Evolutionary conservation across 2,888 invertebrate species (phyloP).

Genomic region (Erynnis tages): DNA sequence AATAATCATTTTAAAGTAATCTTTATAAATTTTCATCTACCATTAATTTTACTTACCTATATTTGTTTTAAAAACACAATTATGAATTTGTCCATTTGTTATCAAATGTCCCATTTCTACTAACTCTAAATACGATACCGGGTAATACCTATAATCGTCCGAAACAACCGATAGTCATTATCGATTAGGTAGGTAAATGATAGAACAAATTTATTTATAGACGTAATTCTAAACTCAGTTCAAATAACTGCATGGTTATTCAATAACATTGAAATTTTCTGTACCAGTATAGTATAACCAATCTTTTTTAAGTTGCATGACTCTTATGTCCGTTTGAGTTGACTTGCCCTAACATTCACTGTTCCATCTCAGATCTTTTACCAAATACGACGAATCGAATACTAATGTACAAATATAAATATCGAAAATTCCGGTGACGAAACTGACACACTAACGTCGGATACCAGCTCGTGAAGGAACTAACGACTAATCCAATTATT

Average conservation of each 20-base stretch:
- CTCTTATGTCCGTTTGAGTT: slow-evolving; percentile 27
- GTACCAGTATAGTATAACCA: background rate
- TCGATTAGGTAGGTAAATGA: slow-evolving; percentile 40
- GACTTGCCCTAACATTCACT: slow-evolving; percentile 37
- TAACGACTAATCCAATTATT: slow-evolving; percentile 62
- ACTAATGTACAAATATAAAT: slow-evolving; percentile 35
- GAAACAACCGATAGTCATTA: slow-evolving; percentile 50
- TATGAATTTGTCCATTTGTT: slow-evolving; percentile 30
- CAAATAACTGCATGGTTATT: slow-evolving; percentile 57
- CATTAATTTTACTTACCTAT: no score
- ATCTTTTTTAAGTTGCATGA: slow-evolving; percentile 16
- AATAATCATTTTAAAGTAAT: no score
- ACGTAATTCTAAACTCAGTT: no score
- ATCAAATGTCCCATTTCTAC: slow-evolving; percentile 44
- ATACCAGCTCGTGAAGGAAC: slow-evolving; percentile 49
- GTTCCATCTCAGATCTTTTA: slow-evolving; percentile 27
- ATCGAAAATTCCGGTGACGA: slow-evolving; percentile 1
- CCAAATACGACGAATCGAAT: slow-evolving; percentile 12
- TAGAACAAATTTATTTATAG: slow-evolving; percentile 26
- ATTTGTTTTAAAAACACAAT: no score
- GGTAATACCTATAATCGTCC: slow-evolving; percentile 50
- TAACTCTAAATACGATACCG: slow-evolving; percentile 65
- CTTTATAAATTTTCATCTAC: background rate
- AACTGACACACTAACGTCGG: slow-evolving; percentile 36
- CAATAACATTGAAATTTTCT: slow-evolving; percentile 5